Evolutionary conservation across 2,888 invertebrate genomes (phyloP), one percentile per base, ranked within the genome.

Genomic region (Drosophila emarginata): DNA sequence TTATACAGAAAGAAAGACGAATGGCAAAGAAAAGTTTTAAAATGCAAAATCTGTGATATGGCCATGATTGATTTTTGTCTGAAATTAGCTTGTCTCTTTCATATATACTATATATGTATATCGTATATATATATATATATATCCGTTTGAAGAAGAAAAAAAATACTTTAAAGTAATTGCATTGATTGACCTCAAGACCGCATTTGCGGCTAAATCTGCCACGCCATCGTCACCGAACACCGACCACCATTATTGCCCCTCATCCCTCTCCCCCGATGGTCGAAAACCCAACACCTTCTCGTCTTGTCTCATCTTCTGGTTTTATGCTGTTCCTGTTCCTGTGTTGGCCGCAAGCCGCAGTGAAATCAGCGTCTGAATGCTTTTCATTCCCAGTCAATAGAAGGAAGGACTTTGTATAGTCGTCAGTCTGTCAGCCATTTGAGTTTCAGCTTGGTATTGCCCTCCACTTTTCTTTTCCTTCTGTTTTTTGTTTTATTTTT

Each of bases 141-240:
- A 26, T 26, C 4, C 6, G 26, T 6, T 26, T 6, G 26, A 5
- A 23, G 4, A 1, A 1, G 5, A 26, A 26, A 21, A 14, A 12
- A 70, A 68, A 61, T 62, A 50, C 63, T 57, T 51, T 51, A 67
- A 71, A 75, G 71, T 80, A 83, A 81, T 81, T 80, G 80, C 74
- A 60, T 64, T 66, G 80, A 80, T 81, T 80, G 80, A 81, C 79
- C 83, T 72, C 79, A 70, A 50, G 40, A 73, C 80, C 83, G 67
- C 79, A 80, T 36, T 23, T 80, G 80, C 51, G 80, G 81, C 67
- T 60, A 23, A 53, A 40, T 53, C 37, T 11, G 23, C n/a, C 50
- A 11, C 53, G 36, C 37, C 56, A 56, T 32, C 32, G 32, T 32
- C 32, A 32, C 32, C 32, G 2, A 32, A 32, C 9, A 9, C 32